Evolutionary conservation across 2,888 invertebrate species (phyloP).

Genomic region (Operophtera brumata): DNA sequence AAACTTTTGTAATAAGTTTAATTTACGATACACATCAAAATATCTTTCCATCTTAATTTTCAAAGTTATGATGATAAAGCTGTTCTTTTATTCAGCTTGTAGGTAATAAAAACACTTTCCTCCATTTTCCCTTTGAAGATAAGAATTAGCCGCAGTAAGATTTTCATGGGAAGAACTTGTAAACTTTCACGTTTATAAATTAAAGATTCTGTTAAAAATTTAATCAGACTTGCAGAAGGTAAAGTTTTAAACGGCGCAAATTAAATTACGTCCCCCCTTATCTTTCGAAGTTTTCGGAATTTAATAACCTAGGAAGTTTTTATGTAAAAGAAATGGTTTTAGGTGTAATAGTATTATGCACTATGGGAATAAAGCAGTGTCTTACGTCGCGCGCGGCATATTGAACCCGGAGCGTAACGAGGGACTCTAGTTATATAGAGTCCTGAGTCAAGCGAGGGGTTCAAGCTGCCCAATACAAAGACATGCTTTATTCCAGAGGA

Average conservation of each 20-base stretch:
- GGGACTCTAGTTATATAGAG: too few relatives aligned
- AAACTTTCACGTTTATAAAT: slow-evolving; percentile 45
- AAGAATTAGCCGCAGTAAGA: slow-evolving; percentile 28
- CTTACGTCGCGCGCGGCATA: too few relatives aligned
- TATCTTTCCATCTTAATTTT: slow-evolving; percentile 3
- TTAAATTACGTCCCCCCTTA: slow-evolving; percentile 64
- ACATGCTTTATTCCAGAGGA: too few relatives aligned
- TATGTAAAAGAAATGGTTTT: slow-evolving; percentile 56
- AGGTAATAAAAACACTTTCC: slow-evolving; percentile 4
- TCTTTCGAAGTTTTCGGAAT: slow-evolving; percentile 60
- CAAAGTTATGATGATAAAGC: slow-evolving; percentile 3
- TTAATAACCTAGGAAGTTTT: slow-evolving; percentile 62
- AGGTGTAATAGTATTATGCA: slow-evolving; percentile 38
- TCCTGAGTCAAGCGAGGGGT: too few relatives aligned
- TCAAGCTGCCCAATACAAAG: too few relatives aligned
- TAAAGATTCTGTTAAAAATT: slow-evolving; percentile 63
- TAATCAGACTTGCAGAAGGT: slow-evolving; percentile 52
- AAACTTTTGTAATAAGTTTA: slow-evolving; percentile 5
- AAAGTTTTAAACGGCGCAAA: slow-evolving; percentile 65
- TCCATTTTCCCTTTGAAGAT: neutral
- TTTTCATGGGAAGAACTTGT: slow-evolving; percentile 25
- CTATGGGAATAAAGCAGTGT: neutral
- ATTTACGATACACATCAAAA: slow-evolving; percentile 2
- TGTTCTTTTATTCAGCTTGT: slow-evolving; percentile 11
- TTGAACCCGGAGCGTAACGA: too few relatives aligned